Evolutionary conservation across 2,797 vertebrate species (phyloP).

Genomic region (Sebastiscus albofasciatus): DNA sequence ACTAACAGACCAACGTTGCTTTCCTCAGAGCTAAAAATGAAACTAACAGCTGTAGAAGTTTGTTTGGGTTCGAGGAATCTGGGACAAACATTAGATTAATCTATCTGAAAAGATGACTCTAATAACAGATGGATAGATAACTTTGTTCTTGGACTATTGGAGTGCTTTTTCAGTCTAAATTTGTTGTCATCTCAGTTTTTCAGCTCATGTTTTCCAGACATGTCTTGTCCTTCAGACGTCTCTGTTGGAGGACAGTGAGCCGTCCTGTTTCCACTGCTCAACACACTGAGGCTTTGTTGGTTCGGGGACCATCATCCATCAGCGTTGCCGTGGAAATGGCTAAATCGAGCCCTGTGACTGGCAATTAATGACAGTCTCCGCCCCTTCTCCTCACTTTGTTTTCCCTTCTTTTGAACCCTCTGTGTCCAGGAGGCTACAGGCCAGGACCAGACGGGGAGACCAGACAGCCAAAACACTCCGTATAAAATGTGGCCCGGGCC

Average conservation of each 20-base stretch:
- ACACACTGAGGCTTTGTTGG: conserved; percentile 64
- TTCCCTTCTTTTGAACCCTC: conserved; percentile 37
- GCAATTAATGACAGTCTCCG: conserved; percentile 62
- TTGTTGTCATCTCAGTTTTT: neutral
- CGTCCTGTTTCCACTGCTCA: conserved; percentile 21
- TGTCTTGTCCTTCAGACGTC: neutral
- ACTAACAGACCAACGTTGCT: neutral
- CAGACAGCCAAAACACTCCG: conserved; percentile 45
- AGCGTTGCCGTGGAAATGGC: conserved; percentile 67
- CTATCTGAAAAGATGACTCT: neutral
- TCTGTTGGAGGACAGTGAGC: conserved; percentile 3
- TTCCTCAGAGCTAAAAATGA: neutral
- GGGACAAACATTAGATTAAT: neutral
- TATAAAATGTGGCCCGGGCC: conserved; percentile 45
- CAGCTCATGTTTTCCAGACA: neutral
- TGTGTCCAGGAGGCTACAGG: conserved; percentile 17
- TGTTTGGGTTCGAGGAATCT: neutral
- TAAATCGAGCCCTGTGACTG: conserved; percentile 64
- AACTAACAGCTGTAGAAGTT: neutral
- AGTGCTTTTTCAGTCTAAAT: neutral
- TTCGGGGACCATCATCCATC: conserved; percentile 61
- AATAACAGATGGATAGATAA: neutral
- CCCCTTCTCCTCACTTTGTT: conserved; percentile 35
- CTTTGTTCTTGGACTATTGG: neutral
- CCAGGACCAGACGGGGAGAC: conserved; percentile 15